Percentiles rank a stretch among this genome's conserved stretches.
Conservation (phyloP, 2,113 vertebrate genomes). For the Bolborhynchus lineola region DNA sequence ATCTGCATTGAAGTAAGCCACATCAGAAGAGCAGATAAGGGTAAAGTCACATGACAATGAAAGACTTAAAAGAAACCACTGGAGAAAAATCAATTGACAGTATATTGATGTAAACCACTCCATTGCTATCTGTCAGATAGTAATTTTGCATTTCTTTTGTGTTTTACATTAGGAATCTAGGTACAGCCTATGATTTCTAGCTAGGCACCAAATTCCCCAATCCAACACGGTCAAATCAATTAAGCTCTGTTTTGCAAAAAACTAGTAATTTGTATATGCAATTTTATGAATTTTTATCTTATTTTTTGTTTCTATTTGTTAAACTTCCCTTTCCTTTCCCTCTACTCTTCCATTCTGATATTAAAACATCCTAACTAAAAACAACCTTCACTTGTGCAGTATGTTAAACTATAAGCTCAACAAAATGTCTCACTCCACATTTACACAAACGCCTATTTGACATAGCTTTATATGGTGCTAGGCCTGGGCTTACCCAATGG, state of each 20-base stretch:
- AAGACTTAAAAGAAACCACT: background rate
- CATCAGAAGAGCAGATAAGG: background rate
- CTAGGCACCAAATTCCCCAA: background rate
- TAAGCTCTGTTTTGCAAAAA: background rate
- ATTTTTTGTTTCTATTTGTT: background rate
- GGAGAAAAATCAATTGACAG: background rate
- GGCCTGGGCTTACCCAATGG: background rate
- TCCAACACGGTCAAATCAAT: background rate
- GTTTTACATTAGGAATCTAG: background rate
- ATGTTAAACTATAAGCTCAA: background rate
- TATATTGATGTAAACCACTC: background rate
- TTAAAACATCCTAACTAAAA: background rate
- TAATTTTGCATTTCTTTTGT: background rate
- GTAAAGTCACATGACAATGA: background rate
- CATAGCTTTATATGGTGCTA: background rate
- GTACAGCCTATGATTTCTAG: background rate
- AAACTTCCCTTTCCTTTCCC: background rate
- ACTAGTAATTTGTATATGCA: background rate
- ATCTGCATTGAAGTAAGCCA: background rate
- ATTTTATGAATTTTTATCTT: background rate
- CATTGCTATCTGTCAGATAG: background rate
- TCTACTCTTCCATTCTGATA: background rate
- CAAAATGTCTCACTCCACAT: background rate
- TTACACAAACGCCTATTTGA: background rate
- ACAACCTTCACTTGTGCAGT: background rate